Percentiles rank a stretch among this genome's conserved stretches.
phyloP scores from a whole-genome alignment of 2,888 invertebrate species.

The Cantharis flavilabris region DNA sequence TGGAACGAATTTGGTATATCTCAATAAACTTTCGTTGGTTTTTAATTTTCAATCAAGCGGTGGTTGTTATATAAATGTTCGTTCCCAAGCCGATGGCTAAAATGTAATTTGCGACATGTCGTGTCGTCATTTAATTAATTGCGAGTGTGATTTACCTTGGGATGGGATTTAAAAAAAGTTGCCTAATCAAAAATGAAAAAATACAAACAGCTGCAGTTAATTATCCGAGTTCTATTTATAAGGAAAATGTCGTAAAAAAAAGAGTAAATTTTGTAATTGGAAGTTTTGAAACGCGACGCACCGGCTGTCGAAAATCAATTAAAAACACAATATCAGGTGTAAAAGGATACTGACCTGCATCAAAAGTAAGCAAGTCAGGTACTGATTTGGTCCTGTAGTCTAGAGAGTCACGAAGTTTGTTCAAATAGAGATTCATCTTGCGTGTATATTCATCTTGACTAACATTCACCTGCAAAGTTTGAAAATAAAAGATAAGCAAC shows the following conservation, averaged over 20 bases:
- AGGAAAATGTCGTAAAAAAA: neutral
- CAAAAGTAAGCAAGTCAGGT: conserved; percentile 48
- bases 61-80: neutral
- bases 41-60: neutral
- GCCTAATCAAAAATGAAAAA: neutral
- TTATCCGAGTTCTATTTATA: neutral
- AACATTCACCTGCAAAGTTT: conserved; percentile 63
- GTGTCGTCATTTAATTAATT: neutral
- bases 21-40: neutral
- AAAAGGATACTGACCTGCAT: conserved; percentile 44
- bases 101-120: neutral
- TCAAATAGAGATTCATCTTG: conserved; percentile 65
- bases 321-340: neutral
- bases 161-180: neutral
- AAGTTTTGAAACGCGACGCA: neutral
- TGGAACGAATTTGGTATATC: neutral
- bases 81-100: neutral
- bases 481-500: conserved; percentile 31
- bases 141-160: neutral
- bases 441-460: conserved; percentile 66
- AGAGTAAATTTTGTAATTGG: neutral
- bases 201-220: neutral
- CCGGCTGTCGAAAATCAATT: neutral
- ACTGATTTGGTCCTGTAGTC: conserved; percentile 37
- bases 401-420: conserved; percentile 50